Evolutionary conservation across 37 sponge, comb jelly and placozoan species (phyloP).

Genomic region (Corticium candelabrum): DNA sequence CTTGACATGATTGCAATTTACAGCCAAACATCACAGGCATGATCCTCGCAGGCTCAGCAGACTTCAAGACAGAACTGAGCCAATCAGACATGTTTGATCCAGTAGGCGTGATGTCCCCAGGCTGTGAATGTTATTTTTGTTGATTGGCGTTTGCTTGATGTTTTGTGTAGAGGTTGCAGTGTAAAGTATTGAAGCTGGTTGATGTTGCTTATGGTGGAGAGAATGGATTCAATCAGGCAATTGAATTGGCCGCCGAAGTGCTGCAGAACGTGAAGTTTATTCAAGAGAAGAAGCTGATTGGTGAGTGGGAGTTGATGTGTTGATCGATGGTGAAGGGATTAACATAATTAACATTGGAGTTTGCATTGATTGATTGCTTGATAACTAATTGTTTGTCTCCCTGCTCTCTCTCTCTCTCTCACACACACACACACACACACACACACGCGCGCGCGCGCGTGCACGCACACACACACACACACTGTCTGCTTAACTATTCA

Average conservation of each 20-base stretch:
- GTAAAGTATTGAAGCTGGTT: constrained; percentile 73
- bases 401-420: too few species aligned
- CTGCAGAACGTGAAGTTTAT: constrained; percentile 97
- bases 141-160: not conserved
- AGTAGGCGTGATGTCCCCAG: not conserved
- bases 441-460: too few species aligned
- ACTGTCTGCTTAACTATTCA: not conserved
- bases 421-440: too few species aligned
- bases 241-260: constrained; percentile 89
- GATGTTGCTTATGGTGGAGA: constrained; percentile 99
- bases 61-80: constrained; percentile 96
- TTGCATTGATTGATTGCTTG: too few species aligned
- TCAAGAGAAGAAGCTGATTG: constrained; percentile 97
- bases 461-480: too few species aligned
- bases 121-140: not conserved
- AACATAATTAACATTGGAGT: too few species aligned
- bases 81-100: constrained; percentile 99
- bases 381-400: too few species aligned
- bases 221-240: constrained; percentile 99
- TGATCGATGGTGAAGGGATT: too few species aligned
- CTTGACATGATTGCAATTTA: not conserved
- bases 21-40: constrained; percentile 85
- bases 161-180: constrained; percentile 13
- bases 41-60: constrained; percentile 95
- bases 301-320: constrained; percentile 6